Evolutionary conservation across 2,797 vertebrate species (phyloP).

Genomic region (Sebastes hubbsi): DNA sequence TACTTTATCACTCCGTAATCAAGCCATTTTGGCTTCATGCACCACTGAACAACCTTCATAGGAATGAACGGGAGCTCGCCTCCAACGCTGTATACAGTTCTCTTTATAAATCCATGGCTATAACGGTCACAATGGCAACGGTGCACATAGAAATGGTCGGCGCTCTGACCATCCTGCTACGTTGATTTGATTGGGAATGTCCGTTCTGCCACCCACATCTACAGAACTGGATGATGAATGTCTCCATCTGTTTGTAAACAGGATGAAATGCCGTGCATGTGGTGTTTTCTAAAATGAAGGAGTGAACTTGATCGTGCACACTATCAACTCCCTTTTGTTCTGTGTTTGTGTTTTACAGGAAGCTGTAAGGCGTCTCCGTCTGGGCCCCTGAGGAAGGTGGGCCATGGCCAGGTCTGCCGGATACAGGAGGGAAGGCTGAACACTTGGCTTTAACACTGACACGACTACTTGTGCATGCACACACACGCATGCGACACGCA

Average conservation of each 20-base stretch:
- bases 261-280: neutral
- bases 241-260: neutral
- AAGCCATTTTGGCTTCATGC: too few relatives aligned
- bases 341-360: conserved; percentile 42
- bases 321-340: neutral
- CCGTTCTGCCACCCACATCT: too few relatives aligned
- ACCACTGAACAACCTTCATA: too few relatives aligned
- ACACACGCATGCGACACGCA: neutral
- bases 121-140: too few relatives aligned
- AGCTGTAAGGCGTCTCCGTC: conserved; percentile 58
- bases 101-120: too few relatives aligned
- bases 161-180: too few relatives aligned
- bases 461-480: neutral
- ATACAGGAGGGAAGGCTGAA: conserved; percentile 50
- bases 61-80: too few relatives aligned
- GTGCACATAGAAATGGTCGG: too few relatives aligned
- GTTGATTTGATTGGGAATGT: too few relatives aligned
- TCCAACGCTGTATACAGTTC: too few relatives aligned
- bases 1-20: too few relatives aligned
- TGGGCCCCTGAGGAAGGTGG: conserved; percentile 59
- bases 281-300: neutral
- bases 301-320: neutral
- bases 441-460: conserved; percentile 36
- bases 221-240: neutral
- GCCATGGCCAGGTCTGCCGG: conserved; percentile 62